Evolutionary conservation across 2,888 invertebrate species (phyloP).

Genomic region (Hoplodrina ambigua): DNA sequence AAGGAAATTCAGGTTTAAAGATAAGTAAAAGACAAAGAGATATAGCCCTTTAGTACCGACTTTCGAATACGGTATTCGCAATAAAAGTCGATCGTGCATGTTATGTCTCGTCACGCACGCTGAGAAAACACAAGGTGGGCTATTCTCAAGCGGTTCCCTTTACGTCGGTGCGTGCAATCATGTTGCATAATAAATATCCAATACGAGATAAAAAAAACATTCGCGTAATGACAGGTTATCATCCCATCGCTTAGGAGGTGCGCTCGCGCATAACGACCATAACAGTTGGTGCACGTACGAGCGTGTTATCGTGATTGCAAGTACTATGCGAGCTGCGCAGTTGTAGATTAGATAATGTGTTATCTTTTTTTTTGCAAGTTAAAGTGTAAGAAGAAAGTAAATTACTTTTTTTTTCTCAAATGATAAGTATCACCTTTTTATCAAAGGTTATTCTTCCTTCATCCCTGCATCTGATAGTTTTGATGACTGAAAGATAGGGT

Average conservation of each 20-base stretch:
- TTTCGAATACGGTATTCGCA: no score
- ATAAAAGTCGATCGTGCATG: constrained; percentile 2
- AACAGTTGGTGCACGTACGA: constrained; percentile 21
- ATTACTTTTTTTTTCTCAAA: not conserved
- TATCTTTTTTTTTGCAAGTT: not conserved
- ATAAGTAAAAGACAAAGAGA: no score
- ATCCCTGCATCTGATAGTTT: not conserved
- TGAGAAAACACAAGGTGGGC: constrained; percentile 22
- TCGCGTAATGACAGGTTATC: constrained; percentile 51
- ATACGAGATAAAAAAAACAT: constrained; percentile 51
- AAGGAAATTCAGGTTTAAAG: no score
- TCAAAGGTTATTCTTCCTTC: not conserved
- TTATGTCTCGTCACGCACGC: constrained; percentile 32
- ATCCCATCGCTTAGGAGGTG: constrained; percentile 30
- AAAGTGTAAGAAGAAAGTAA: not conserved
- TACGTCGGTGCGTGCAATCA: constrained; percentile 38
- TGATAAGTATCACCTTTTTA: not conserved
- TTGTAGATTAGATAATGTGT: constrained; percentile 15
- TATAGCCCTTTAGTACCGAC: no score
- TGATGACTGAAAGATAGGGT: not conserved
- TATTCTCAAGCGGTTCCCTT: constrained; percentile 40
- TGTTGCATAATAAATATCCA: constrained; percentile 36
- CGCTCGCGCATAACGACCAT: constrained; percentile 45
- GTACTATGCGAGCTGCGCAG: constrained; percentile 22
- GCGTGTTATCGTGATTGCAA: constrained; percentile 10